Conservation (phyloP, 2,797 vertebrate genomes). For the Myotis pilosus region DNA sequence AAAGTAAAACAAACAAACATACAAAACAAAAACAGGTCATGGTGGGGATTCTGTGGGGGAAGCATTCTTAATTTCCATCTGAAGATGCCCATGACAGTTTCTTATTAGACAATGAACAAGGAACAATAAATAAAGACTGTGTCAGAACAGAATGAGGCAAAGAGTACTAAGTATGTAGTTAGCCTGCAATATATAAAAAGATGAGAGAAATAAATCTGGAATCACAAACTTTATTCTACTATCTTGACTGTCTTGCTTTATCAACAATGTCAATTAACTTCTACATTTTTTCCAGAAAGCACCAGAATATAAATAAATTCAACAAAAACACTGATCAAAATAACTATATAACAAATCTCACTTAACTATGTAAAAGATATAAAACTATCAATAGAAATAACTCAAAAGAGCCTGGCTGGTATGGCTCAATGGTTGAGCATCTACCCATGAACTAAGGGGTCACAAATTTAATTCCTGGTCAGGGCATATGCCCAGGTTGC, state of each 20-base stretch:
- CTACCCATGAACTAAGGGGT: too few relatives aligned
- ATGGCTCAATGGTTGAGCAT: too few relatives aligned
- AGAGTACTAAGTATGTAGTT: neutral
- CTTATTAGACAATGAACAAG: neutral
- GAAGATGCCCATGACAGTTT: neutral
- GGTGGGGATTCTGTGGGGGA: neutral
- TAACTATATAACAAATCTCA: neutral
- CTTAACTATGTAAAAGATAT: neutral
- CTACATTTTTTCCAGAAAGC: neutral
- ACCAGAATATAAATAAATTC: neutral
- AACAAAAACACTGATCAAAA: neutral
- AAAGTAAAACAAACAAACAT: neutral
- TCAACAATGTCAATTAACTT: neutral
- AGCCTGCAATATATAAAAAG: neutral
- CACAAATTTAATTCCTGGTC: too few relatives aligned
- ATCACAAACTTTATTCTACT: neutral
- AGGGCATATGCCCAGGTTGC: too few relatives aligned
- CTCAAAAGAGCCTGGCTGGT: neutral
- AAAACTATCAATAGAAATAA: neutral
- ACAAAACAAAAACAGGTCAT: neutral
- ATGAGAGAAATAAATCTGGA: neutral
- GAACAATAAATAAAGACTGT: neutral
- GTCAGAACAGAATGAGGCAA: neutral
- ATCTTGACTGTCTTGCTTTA: neutral
- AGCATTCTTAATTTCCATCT: neutral